These are phyloP conservation scores for Ceyx erithaca DNA, from an alignment of 2,797 vertebrate species.

Conservation along the genomic window DNA sequence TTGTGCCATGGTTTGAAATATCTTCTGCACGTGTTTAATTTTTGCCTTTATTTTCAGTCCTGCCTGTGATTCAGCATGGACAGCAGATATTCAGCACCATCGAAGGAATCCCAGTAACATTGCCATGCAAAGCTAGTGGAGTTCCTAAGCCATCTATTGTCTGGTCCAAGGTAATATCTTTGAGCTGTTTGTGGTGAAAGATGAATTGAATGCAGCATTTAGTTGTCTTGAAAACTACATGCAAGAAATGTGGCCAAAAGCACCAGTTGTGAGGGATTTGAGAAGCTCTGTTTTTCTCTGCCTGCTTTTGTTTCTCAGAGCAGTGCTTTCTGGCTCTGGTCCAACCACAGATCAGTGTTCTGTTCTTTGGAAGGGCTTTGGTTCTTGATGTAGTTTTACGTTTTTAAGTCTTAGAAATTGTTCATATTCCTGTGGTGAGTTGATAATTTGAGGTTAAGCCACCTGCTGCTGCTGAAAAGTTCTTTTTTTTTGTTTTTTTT, in stretches of 20 bases:
- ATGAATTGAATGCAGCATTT: not conserved
- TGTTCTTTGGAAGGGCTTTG: not conserved
- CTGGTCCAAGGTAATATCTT: conserved; percentile 90
- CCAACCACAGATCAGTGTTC: not conserved
- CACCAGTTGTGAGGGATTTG: not conserved
- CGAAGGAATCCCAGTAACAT: conserved; percentile 87
- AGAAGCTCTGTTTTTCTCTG: not conserved
- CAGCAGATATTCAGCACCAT: conserved; percentile 96
- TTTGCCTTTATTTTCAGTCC: conserved; percentile 79
- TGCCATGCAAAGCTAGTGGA: conserved; percentile 91
- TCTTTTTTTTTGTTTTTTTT: not conserved
- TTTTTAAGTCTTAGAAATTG: not conserved
- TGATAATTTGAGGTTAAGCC: not conserved
- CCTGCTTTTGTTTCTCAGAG: conserved; percentile 7
- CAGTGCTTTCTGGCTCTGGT: not conserved
- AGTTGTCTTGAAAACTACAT: not conserved
- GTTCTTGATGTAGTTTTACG: not conserved
- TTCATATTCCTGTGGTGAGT: not conserved
- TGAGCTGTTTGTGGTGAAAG: not conserved
- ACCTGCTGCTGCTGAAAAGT: not conserved
- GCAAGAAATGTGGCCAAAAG: not conserved
- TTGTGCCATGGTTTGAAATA: not conserved
- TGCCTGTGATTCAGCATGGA: conserved; percentile 92
- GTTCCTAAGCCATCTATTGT: conserved; percentile 88
- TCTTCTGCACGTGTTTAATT: not conserved